phyloP scores from a whole-genome alignment of 2,113 vertebrate species.

The Chaenogobius annularis region DNA sequence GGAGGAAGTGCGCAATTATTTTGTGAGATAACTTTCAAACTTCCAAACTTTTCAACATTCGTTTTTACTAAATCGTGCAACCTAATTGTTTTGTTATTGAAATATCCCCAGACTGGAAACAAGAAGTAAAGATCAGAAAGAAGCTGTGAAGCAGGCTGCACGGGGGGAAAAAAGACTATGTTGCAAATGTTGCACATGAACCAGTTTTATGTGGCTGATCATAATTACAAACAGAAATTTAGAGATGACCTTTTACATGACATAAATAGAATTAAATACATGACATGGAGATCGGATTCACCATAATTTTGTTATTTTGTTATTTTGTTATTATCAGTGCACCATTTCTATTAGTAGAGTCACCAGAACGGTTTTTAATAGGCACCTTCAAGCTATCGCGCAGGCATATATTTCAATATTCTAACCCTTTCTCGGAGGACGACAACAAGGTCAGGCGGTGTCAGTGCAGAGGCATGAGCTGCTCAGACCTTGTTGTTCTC shows the following conservation, averaged over 20 bases:
- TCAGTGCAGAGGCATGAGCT: slow-evolving; percentile 6
- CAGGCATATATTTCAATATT: slow-evolving; percentile 5
- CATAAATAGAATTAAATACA: too few relatives aligned
- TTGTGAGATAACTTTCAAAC: background rate
- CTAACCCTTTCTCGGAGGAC: slow-evolving; percentile 15
- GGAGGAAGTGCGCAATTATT: background rate
- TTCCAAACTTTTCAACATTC: background rate
- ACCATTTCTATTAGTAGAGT: background rate
- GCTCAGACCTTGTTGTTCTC: slow-evolving; percentile 10
- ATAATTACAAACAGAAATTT: too few relatives aligned
- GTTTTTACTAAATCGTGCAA: background rate
- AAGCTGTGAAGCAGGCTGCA: too few relatives aligned
- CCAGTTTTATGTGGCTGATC: background rate
- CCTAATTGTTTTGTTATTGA: background rate
- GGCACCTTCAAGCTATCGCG: slow-evolving; percentile 2
- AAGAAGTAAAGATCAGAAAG: background rate
- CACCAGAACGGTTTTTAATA: background rate
- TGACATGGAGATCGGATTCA: too few relatives aligned
- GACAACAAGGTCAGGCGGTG: slow-evolving; percentile 25
- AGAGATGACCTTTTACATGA: too few relatives aligned
- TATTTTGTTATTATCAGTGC: too few relatives aligned
- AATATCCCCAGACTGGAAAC: background rate
- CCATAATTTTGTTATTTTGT: too few relatives aligned
- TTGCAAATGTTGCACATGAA: background rate
- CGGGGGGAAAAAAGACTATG: background rate